phyloP scores from a whole-genome alignment of 2,797 vertebrate genomes.

The Cephalopachus bancanus region DNA sequence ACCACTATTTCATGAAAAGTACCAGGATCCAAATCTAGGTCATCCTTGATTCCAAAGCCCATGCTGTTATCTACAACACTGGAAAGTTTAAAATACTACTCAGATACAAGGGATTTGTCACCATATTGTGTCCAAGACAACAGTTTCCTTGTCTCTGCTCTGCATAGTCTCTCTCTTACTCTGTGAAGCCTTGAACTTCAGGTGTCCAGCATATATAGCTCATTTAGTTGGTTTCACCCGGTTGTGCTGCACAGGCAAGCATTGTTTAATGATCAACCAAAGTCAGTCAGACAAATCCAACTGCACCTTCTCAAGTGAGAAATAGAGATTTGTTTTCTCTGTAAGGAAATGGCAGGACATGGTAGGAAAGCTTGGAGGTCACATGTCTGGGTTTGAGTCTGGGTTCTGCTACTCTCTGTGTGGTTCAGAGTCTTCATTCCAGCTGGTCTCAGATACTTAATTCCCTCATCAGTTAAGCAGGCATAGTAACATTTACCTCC shows the following conservation, averaged over 20 bases:
- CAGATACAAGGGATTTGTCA: not conserved
- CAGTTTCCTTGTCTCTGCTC: not conserved
- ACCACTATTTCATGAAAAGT: conserved; percentile 40
- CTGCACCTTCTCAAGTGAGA: conserved; percentile 18
- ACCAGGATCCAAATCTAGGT: not conserved
- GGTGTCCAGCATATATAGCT: not conserved
- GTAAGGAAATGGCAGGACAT: conserved; percentile 5
- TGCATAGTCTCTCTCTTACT: not conserved
- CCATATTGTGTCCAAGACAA: not conserved
- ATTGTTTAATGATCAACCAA: conserved; percentile 46
- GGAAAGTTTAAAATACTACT: conserved; percentile 19
- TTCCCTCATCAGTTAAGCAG: conserved; percentile 25
- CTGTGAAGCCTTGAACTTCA: conserved; percentile 13
- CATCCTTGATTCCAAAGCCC: conserved; percentile 23
- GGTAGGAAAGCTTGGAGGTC: not conserved
- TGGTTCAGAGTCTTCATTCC: not conserved
- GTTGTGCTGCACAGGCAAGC: not conserved
- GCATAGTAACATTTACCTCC: not conserved
- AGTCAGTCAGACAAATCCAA: not conserved
- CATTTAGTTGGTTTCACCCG: not conserved
- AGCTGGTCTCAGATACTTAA: conserved; percentile 17
- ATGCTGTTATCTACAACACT: not conserved
- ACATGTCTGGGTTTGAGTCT: conserved; percentile 38
- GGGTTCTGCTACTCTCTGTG: not conserved
- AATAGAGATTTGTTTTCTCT: not conserved